Evolutionary conservation across 2,113 vertebrate species (phyloP).

Genomic region (Lycaon pictus): DNA sequence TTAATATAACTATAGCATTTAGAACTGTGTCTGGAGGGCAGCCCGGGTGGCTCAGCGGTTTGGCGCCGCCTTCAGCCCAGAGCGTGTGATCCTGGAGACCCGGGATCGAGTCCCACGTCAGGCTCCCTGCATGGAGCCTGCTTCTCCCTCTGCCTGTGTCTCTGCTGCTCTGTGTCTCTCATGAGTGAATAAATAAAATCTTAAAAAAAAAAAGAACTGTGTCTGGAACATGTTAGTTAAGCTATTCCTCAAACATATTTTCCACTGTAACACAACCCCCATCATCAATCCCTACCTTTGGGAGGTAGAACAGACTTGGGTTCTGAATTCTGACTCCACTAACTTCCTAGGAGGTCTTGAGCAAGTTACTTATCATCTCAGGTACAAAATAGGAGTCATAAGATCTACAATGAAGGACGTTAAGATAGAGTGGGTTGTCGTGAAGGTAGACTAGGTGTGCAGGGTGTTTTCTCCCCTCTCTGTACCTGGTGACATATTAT

Average conservation of each 20-base stretch:
- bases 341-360: background rate
- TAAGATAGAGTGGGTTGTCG: background rate
- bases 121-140: no score
- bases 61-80: no score
- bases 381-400: background rate
- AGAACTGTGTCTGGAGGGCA: background rate
- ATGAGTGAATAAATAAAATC: no score
- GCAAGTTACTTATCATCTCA: constrained; percentile 14
- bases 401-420: background rate
- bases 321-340: constrained; percentile 48
- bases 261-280: constrained; percentile 2
- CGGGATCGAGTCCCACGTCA: no score
- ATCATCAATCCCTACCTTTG: background rate
- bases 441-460: background rate
- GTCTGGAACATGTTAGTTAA: background rate
- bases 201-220: background rate
- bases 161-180: no score
- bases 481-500: background rate
- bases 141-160: no score
- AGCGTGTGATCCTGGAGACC: no score
- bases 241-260: background rate
- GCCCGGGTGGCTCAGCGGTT: no score
- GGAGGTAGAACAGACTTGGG: background rate
- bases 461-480: background rate
- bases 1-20: background rate